phyloP scores from a whole-genome alignment of 2,113 vertebrate species.

The Morone saxatilis region DNA sequence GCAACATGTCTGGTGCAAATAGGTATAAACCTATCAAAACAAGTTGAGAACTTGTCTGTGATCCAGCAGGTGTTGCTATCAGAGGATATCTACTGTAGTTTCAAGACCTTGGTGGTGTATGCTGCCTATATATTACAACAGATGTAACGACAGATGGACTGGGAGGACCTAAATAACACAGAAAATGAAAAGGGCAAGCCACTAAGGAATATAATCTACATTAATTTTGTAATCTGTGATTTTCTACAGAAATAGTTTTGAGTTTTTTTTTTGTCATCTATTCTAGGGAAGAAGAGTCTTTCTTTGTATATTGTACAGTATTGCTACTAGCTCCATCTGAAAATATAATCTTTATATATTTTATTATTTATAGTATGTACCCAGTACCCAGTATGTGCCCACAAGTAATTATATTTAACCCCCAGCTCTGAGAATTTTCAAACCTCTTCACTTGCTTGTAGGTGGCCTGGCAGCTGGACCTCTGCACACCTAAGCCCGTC shows the following conservation, averaged over 20 bases:
- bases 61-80: background rate
- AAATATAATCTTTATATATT: no score
- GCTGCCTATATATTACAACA: background rate
- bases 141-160: background rate
- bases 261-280: background rate
- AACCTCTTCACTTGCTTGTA: no score
- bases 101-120: background rate
- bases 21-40: background rate
- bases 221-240: no score
- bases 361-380: no score
- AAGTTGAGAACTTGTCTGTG: background rate
- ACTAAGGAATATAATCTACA: no score
- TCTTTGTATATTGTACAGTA: background rate
- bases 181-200: background rate
- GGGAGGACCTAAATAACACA: background rate
- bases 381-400: no score
- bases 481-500: no score
- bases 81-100: background rate
- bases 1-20: background rate
- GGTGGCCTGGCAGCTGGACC: no score
- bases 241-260: background rate
- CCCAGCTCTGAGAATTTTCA: no score
- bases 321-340: no score
- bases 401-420: no score
- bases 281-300: background rate